These are phyloP conservation scores for Silurus asotus DNA, from an alignment of 2,113 vertebrate genomes.

Conservation along the genomic window DNA sequence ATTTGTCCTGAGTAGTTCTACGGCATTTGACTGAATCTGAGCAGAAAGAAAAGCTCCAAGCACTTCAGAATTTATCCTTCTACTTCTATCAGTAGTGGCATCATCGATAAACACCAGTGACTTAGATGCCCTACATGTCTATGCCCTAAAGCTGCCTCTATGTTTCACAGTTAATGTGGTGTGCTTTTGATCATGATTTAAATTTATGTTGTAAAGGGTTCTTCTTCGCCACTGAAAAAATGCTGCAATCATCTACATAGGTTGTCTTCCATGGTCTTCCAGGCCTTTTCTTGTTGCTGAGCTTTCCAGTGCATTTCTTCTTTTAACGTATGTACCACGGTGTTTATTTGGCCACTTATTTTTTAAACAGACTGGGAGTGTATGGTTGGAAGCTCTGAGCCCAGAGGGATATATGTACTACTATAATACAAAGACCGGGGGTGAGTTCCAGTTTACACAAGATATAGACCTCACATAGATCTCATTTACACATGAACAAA, in stretches of 20 bases:
- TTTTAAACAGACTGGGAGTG: constrained; percentile 33
- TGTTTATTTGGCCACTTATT: neutral
- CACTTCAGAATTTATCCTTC: neutral
- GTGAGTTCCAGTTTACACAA: constrained; percentile 64
- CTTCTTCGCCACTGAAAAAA: too few species aligned
- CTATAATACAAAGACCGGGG: constrained; percentile 88
- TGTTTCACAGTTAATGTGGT: too few species aligned
- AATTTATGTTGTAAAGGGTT: too few species aligned
- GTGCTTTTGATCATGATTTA: too few species aligned
- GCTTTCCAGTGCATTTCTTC: too few species aligned
- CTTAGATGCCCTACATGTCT: neutral
- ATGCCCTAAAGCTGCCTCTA: too few species aligned
- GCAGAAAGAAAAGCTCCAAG: neutral
- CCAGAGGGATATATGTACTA: constrained; percentile 90
- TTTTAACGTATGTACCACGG: too few species aligned
- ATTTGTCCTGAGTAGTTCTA: too few species aligned
- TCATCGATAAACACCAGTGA: neutral
- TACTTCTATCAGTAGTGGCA: neutral
- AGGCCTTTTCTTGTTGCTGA: too few species aligned
- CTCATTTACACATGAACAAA: neutral
- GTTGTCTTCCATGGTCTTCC: too few species aligned
- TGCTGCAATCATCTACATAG: too few species aligned
- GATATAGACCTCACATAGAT: neutral
- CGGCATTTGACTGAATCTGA: neutral
- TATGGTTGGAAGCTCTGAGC: constrained; percentile 86